A percentile compares a stretch with the other conserved stretches of the same genome.
phyloP scores from a whole-genome alignment of 2,888 invertebrate species.

The Uloborus plumipes region DNA sequence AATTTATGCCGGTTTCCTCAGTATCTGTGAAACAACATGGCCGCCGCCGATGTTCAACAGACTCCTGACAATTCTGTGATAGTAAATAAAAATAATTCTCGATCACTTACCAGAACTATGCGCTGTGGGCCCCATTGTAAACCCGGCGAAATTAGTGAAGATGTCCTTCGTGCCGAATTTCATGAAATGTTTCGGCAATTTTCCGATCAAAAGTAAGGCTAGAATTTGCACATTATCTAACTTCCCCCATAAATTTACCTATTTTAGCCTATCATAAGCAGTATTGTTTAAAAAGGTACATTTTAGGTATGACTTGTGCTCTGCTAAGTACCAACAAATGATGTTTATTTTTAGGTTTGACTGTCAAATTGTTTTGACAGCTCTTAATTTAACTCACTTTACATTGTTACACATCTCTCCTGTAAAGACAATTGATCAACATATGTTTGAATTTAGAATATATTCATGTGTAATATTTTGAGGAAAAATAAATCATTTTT shows the following conservation, averaged over 20 bases:
- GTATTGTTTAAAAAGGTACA: too few relatives aligned
- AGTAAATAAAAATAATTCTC: conserved; percentile 25
- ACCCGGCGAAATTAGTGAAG: conserved; percentile 59
- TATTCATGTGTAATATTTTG: too few relatives aligned
- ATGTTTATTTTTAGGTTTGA: too few relatives aligned
- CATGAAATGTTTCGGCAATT: conserved; percentile 64
- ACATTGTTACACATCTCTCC: too few relatives aligned
- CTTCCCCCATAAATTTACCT: background rate
- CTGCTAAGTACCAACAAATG: too few relatives aligned
- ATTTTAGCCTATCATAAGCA: background rate
- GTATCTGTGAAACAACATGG: conserved; percentile 37
- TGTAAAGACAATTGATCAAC: too few relatives aligned
- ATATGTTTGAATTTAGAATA: too few relatives aligned
- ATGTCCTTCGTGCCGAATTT: conserved; percentile 62
- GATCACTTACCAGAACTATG: conserved; percentile 40
- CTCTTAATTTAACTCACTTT: too few relatives aligned
- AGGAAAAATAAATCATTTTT: too few relatives aligned
- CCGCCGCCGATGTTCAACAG: conserved; percentile 54
- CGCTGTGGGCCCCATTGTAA: conserved; percentile 63
- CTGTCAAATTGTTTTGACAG: too few relatives aligned
- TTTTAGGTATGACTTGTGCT: too few relatives aligned
- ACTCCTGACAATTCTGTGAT: conserved; percentile 46
- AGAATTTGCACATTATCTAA: background rate
- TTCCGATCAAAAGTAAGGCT: conserved; percentile 50
- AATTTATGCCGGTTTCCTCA: conserved; percentile 35